These are phyloP conservation scores for Thalassaphorura encarpata DNA, from an alignment of 1,140 invertebrate genomes.

Conservation along the genomic window DNA sequence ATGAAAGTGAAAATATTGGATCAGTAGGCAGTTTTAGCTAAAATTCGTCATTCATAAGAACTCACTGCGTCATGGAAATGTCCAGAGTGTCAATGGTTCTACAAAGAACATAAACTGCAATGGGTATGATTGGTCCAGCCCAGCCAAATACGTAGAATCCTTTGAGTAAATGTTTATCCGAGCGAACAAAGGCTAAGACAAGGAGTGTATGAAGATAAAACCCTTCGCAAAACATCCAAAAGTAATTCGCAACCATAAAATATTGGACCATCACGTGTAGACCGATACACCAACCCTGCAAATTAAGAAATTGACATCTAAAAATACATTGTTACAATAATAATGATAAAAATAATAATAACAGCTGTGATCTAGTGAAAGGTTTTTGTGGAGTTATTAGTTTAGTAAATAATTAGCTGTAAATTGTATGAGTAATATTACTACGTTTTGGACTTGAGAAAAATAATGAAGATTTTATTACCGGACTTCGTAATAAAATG, in stretches of 20 bases:
- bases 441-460: too few relatives aligned
- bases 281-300: constrained; percentile 21
- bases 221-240: constrained; percentile 47
- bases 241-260: constrained; percentile 43
- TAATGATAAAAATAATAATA: neutral
- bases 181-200: constrained; percentile 43
- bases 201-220: constrained; percentile 48
- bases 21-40: too few relatives aligned
- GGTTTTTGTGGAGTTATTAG: neutral
- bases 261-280: constrained; percentile 24
- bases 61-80: too few relatives aligned
- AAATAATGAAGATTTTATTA: too few relatives aligned
- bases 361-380: neutral
- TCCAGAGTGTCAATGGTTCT: too few relatives aligned
- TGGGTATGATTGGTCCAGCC: constrained; percentile 37
- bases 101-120: constrained; percentile 34
- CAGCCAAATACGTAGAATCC: constrained; percentile 47
- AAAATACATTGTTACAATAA: neutral
- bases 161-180: constrained; percentile 42
- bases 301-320: neutral
- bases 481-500: constrained; percentile 37
- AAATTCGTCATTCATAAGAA: too few relatives aligned
- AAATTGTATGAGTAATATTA: too few relatives aligned
- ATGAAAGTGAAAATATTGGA: too few relatives aligned
- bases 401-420: neutral